phyloP scores from a whole-genome alignment of 1,140 invertebrate genomes.

The Pseudomyrmex gracilis region DNA sequence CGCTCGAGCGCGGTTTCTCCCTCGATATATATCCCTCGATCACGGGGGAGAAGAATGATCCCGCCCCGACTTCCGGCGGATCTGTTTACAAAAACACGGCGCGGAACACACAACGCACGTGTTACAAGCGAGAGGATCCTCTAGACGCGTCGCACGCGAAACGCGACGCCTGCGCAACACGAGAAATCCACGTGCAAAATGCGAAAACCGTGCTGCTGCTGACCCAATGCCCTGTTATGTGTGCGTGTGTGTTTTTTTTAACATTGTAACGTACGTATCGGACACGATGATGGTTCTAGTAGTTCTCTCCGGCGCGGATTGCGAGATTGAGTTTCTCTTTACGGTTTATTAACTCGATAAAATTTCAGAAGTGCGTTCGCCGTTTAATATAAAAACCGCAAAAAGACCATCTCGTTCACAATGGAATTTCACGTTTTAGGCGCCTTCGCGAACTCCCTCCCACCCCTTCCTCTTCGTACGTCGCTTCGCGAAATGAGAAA shows the following conservation, averaged over 20 bases:
- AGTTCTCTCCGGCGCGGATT: no score
- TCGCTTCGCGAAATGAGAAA: constrained; percentile 5
- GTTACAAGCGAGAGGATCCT: constrained; percentile 5
- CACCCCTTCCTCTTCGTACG: neutral
- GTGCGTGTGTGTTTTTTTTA: neutral
- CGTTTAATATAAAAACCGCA: neutral
- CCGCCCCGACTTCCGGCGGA: constrained; percentile 11
- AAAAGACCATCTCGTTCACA: neutral
- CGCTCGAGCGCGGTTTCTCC: constrained; percentile 8
- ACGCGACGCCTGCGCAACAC: constrained; percentile 21
- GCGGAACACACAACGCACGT: constrained; percentile 15
- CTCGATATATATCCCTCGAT: neutral
- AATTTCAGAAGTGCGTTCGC: neutral
- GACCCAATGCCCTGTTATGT: neutral
- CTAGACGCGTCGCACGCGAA: constrained; percentile 36
- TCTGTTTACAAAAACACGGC: constrained; percentile 36
- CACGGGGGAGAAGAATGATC: neutral
- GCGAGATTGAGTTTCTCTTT: no score
- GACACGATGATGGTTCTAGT: no score
- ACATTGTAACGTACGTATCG: no score
- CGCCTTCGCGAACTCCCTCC: neutral
- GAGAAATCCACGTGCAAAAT: constrained; percentile 42
- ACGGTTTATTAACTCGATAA: no score
- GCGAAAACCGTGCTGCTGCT: constrained; percentile 31
- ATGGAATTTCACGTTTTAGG: neutral